These are phyloP conservation scores for Pituophis catenifer DNA, from an alignment of 2,113 vertebrate genomes.

Conservation along the genomic window DNA sequence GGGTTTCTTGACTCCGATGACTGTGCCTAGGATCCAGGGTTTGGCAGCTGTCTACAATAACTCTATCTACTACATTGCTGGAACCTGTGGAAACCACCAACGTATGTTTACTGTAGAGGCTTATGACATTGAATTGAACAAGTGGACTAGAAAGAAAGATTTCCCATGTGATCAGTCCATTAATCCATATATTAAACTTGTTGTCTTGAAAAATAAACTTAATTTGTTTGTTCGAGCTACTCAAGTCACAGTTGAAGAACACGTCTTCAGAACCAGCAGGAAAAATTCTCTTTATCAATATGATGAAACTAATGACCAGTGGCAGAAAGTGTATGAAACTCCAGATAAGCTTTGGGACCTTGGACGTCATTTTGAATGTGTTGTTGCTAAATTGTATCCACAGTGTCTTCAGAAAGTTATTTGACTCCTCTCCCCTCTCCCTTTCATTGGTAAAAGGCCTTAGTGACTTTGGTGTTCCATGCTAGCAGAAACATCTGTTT, in stretches of 20 bases:
- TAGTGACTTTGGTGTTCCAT: slow-evolving; percentile 29
- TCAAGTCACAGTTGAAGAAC: slow-evolving; percentile 97
- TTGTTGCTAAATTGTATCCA: slow-evolving; percentile 98
- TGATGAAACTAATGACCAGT: slow-evolving; percentile 85
- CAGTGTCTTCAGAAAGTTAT: slow-evolving; percentile 99
- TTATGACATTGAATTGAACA: slow-evolving; percentile 91
- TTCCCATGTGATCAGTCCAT: slow-evolving; percentile 95
- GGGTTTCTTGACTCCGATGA: slow-evolving; percentile 94
- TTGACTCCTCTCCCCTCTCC: slow-evolving; percentile 62
- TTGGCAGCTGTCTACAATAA: slow-evolving; percentile 89
- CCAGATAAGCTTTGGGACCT: slow-evolving; percentile 98
- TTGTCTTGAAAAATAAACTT: slow-evolving; percentile 88
- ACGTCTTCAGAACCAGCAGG: slow-evolving; percentile 97
- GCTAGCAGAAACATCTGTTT: slow-evolving; percentile 51
- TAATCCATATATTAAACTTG: slow-evolving; percentile 94
- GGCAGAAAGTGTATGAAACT: slow-evolving; percentile 95
- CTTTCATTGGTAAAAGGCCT: slow-evolving; percentile 31
- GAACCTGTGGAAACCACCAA: slow-evolving; percentile 94
- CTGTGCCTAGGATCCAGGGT: slow-evolving; percentile 90
- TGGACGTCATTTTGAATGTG: slow-evolving; percentile 98
- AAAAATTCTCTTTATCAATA: slow-evolving; percentile 98
- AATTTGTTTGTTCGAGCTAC: slow-evolving; percentile 97
- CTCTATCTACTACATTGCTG: slow-evolving; percentile 95
- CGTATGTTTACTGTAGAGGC: slow-evolving; percentile 96
- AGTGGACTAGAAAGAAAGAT: slow-evolving; percentile 89